Percentiles rank a stretch among this genome's conserved stretches.
These are phyloP conservation scores for Meriones unguiculatus DNA, from an alignment of 2,113 vertebrate species.

Conservation along the genomic window DNA sequence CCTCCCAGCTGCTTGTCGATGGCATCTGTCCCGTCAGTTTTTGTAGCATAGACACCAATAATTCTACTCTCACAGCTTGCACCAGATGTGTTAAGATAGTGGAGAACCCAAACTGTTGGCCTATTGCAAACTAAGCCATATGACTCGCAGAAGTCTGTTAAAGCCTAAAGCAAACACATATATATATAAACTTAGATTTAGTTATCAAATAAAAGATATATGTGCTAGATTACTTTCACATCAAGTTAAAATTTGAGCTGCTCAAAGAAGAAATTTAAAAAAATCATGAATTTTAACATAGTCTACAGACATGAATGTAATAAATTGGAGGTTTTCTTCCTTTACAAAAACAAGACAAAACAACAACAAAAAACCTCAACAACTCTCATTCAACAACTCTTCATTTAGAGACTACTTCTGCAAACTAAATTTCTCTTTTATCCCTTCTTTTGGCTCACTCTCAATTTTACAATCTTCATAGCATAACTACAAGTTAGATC, in stretches of 20 bases:
- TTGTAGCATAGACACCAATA: constrained; percentile 87
- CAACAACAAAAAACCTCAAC: neutral
- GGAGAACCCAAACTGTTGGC: constrained; percentile 88
- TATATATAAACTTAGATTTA: neutral
- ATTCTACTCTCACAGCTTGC: constrained; percentile 88
- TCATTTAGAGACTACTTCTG: constrained; percentile 13
- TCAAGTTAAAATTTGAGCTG: constrained; percentile 33
- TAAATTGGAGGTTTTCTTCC: neutral
- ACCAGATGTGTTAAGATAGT: constrained; percentile 88
- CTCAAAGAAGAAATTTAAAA: constrained; percentile 23
- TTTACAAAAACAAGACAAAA: neutral
- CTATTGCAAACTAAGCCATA: constrained; percentile 87
- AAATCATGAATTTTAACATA: constrained; percentile 29
- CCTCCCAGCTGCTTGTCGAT: constrained; percentile 85
- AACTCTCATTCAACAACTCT: constrained; percentile 13
- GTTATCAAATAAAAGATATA: constrained; percentile 36
- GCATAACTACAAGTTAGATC: neutral
- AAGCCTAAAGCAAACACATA: constrained; percentile 80
- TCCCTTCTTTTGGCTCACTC: constrained; percentile 2
- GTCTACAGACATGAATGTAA: neutral
- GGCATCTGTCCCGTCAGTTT: constrained; percentile 85
- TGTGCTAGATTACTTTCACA: constrained; percentile 34
- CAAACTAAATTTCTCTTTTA: constrained; percentile 1
- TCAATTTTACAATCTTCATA: constrained; percentile 45
- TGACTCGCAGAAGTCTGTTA: constrained; percentile 87